A percentile compares a stretch with the other conserved stretches of the same genome.
These are phyloP conservation scores for Rhinella marina DNA, from an alignment of 2,797 vertebrate species.

Conservation along the genomic window DNA sequence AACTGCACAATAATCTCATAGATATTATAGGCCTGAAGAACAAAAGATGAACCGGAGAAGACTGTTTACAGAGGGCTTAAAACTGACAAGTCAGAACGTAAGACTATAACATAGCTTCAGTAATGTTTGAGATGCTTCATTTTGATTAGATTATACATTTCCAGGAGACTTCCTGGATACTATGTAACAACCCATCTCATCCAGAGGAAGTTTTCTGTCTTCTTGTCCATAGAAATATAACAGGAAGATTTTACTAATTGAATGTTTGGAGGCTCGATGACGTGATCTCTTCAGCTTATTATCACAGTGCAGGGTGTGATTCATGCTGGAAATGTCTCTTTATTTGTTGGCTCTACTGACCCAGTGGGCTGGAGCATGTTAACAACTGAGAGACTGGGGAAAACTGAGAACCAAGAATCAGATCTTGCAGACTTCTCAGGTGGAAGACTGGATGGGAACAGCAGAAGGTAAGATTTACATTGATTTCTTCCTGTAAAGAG, in stretches of 20 bases:
- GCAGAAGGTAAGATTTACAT: constrained; percentile 15
- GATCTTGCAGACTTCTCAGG: neutral
- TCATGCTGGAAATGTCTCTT: neutral
- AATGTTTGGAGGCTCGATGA: neutral
- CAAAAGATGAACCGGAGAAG: neutral
- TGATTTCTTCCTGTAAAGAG: neutral
- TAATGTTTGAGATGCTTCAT: neutral
- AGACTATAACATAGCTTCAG: neutral
- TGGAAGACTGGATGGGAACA: neutral
- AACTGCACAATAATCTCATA: neutral
- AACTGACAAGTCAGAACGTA: neutral
- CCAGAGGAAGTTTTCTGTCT: neutral
- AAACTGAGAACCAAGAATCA: neutral
- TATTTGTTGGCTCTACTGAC: neutral
- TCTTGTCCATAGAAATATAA: neutral
- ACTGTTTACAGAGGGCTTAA: neutral
- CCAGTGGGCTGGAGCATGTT: constrained; percentile 8
- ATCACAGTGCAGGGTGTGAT: neutral
- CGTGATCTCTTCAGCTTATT: neutral
- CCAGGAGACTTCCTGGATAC: neutral
- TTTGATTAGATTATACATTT: neutral
- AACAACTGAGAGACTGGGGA: neutral
- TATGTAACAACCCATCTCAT: neutral
- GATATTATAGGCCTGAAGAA: neutral
- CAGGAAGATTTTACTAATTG: neutral